Evolutionary conservation across 2,113 vertebrate genomes (phyloP).

Genomic region (Ictidomys tridecemlineatus): DNA sequence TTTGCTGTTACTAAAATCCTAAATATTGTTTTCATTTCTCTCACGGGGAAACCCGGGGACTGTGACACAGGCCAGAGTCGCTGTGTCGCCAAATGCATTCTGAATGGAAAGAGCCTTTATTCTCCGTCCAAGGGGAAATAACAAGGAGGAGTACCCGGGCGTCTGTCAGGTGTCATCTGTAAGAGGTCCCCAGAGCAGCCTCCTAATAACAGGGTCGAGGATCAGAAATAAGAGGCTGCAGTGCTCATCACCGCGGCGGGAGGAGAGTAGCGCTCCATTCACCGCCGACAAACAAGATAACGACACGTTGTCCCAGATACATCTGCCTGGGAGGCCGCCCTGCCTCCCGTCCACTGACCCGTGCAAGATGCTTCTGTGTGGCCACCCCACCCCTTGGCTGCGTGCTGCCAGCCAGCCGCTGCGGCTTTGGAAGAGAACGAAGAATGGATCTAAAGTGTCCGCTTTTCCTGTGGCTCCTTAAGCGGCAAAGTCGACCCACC

Average conservation of each 20-base stretch:
- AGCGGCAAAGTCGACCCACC: neutral
- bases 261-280: neutral
- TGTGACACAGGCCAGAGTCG: neutral
- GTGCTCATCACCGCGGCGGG: neutral
- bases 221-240: constrained; percentile 9
- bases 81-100: neutral
- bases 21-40: neutral
- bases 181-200: neutral
- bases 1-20: neutral
- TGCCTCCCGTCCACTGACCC: neutral
- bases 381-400: neutral
- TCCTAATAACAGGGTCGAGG: neutral
- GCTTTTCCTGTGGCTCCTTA: neutral
- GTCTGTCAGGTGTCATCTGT: neutral
- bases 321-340: too few species aligned
- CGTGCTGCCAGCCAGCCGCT: neutral
- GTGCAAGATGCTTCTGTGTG: neutral
- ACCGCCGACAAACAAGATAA: constrained; percentile 1
- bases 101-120: neutral
- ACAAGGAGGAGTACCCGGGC: neutral
- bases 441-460: neutral
- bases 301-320: neutral
- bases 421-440: neutral
- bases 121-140: neutral
- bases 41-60: neutral